These are phyloP conservation scores for Thalassoma bifasciatum DNA, from an alignment of 2,113 vertebrate species.

Conservation along the genomic window DNA sequence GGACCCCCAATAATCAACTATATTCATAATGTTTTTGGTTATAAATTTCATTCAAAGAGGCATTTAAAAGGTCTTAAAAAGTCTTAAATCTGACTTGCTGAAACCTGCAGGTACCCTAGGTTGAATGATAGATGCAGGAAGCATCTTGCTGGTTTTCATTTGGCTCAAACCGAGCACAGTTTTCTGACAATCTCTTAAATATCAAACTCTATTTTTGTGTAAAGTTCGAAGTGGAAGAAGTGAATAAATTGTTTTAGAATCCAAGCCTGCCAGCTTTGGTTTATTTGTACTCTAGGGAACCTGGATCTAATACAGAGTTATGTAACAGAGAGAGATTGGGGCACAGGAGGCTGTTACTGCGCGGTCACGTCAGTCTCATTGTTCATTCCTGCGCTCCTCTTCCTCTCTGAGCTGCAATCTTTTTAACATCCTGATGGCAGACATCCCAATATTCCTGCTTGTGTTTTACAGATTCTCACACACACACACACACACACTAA, in stretches of 20 bases:
- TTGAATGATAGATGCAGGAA: too few species aligned
- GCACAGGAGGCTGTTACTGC: conserved; percentile 59
- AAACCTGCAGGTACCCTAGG: too few species aligned
- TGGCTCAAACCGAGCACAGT: too few species aligned
- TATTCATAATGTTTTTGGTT: too few species aligned
- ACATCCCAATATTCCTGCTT: conserved; percentile 46
- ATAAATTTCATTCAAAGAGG: too few species aligned
- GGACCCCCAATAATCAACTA: too few species aligned
- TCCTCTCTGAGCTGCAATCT: conserved; percentile 45
- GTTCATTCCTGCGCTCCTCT: conserved; percentile 62
- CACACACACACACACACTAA: conserved; percentile 18
- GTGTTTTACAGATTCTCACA: conserved; percentile 55
- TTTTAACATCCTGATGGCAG: conserved; percentile 54
- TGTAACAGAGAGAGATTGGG: conserved; percentile 45
- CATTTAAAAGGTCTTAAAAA: too few species aligned
- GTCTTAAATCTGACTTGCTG: too few species aligned
- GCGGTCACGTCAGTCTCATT: conserved; percentile 51
- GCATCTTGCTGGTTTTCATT: too few species aligned
- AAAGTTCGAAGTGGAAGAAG: conserved; percentile 12
- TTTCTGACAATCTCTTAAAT: too few species aligned
- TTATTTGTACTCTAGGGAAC: conserved; percentile 34
- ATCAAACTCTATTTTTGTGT: conserved; percentile 23
- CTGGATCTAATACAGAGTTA: conserved; percentile 45
- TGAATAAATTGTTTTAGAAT: conserved; percentile 25
- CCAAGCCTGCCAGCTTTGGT: conserved; percentile 32